These are phyloP conservation scores for Gorsachius goisagi DNA, from an alignment of 2,113 vertebrate genomes.

Conservation along the genomic window DNA sequence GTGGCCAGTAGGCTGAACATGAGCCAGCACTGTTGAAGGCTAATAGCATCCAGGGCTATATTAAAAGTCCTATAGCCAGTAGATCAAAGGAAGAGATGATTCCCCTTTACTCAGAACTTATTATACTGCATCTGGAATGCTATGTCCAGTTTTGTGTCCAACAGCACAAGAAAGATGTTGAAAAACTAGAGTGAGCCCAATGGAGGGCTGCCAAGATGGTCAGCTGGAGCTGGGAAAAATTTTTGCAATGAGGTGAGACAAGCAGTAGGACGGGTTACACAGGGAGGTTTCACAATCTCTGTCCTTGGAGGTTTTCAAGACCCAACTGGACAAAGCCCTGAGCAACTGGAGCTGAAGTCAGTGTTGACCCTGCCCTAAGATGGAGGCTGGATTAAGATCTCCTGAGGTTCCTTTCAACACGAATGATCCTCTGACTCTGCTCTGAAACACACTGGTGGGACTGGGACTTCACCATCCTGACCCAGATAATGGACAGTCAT, in stretches of 20 bases:
- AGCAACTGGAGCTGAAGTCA: not conserved
- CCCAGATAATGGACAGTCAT: not conserved
- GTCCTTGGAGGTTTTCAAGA: not conserved
- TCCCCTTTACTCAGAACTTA: not conserved
- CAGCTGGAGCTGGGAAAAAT: not conserved
- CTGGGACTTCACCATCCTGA: not conserved
- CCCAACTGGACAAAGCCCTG: not conserved
- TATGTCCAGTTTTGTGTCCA: not conserved
- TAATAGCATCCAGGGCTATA: not conserved
- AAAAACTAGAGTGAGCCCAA: not conserved
- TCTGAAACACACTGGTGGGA: not conserved
- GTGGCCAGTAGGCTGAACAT: not conserved
- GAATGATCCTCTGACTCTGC: not conserved
- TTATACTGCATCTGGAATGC: not conserved
- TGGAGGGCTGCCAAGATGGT: not conserved
- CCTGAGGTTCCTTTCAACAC: not conserved
- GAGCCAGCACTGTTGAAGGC: not conserved
- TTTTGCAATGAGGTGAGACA: not conserved
- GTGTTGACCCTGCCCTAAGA: not conserved
- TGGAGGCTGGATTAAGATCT: not conserved
- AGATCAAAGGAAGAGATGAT: not conserved
- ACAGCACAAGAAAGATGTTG: not conserved
- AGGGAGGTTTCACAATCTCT: not conserved
- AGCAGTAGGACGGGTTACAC: not conserved
- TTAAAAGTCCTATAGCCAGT: not conserved